Evolutionary conservation across 2,888 invertebrate genomes (phyloP).

Genomic region (Osedax fenrisi): DNA sequence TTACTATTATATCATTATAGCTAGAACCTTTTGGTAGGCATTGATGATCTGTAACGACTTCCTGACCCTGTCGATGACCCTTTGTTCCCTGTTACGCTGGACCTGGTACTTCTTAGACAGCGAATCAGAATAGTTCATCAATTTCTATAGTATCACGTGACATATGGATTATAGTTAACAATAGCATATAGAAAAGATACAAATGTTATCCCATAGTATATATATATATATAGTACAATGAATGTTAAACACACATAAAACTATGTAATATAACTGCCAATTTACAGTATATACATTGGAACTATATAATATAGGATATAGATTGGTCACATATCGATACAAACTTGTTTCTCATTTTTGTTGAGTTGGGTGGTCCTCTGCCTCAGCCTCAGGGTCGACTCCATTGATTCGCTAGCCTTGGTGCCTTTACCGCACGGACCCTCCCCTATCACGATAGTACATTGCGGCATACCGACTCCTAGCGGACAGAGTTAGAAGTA

Average conservation of each 20-base stretch:
- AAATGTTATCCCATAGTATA: background rate
- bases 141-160: background rate
- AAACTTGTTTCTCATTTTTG: background rate
- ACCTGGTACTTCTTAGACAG: background rate
- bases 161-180: background rate
- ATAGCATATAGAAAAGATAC: background rate
- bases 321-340: background rate
- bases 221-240: background rate
- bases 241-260: background rate
- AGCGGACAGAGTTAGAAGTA: too few relatives aligned
- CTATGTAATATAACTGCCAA: background rate
- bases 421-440: constrained; percentile 11
- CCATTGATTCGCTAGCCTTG: constrained; percentile 3
- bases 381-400: constrained; percentile 11
- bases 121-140: constrained; percentile 6
- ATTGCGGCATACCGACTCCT: constrained; percentile 11
- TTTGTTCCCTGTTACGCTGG: background rate
- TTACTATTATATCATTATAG: too few relatives aligned
- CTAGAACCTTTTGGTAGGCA: constrained; percentile 11
- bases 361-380: constrained; percentile 11
- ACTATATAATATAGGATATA: background rate
- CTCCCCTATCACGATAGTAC: background rate
- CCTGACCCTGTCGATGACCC: background rate
- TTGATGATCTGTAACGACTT: background rate
- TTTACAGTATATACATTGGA: background rate